A percentile compares a stretch with the other conserved stretches of the same genome.
phyloP scores from a whole-genome alignment of 2,797 vertebrate genomes.

The Darevskia mixta region DNA sequence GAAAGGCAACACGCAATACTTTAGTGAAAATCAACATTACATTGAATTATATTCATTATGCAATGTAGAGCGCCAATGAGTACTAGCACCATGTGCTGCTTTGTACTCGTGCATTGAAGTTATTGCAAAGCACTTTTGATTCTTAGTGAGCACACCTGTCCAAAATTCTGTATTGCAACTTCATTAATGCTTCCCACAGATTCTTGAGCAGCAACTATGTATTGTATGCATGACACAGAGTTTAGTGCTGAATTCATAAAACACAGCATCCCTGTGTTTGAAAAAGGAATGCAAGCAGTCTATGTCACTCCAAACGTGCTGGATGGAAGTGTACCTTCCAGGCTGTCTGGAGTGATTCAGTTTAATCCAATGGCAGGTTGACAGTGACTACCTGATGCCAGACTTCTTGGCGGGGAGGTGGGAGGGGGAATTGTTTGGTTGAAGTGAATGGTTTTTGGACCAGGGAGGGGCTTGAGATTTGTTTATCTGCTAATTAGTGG shows the following conservation, averaged over 20 bases:
- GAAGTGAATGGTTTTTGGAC: too few species aligned
- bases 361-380: too few species aligned
- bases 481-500: too few species aligned
- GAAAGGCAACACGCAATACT: constrained; percentile 32
- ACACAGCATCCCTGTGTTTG: not conserved
- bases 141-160: not conserved
- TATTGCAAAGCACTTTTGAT: not conserved
- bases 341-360: too few species aligned
- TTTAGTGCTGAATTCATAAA: not conserved
- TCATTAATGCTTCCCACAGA: not conserved
- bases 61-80: not conserved
- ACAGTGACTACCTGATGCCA: too few species aligned
- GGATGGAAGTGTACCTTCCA: too few species aligned
- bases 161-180: not conserved
- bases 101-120: not conserved
- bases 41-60: not conserved
- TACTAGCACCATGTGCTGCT: not conserved
- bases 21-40: not conserved
- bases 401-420: too few species aligned
- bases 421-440: too few species aligned
- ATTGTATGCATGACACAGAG: not conserved
- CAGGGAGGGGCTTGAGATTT: too few species aligned
- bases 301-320: too few species aligned
- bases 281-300: not conserved
- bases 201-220: not conserved